These are phyloP conservation scores for Sapayoa aenigma DNA, from an alignment of 2,113 vertebrate genomes.

Conservation along the genomic window DNA sequence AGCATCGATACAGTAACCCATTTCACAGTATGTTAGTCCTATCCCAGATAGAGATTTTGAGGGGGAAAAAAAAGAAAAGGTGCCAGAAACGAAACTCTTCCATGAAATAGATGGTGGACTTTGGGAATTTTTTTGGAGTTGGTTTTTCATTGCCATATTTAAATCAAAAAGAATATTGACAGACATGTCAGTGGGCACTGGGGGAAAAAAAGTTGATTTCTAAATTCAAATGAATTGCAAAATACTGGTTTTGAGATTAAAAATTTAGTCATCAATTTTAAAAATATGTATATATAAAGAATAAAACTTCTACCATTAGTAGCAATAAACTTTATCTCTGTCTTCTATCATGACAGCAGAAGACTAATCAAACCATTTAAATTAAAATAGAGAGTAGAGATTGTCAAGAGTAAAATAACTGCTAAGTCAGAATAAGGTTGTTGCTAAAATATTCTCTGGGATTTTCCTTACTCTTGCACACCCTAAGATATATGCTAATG, in stretches of 20 bases:
- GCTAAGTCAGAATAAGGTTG: neutral
- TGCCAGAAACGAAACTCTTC: neutral
- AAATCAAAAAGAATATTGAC: neutral
- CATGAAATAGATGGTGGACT: neutral
- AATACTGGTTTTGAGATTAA: neutral
- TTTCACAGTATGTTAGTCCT: accelerated
- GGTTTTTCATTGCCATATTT: neutral
- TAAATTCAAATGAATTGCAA: neutral
- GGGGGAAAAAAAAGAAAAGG: neutral
- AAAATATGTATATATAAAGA: neutral
- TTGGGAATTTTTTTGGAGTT: neutral
- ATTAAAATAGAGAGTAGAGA: neutral
- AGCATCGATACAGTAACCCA: neutral
- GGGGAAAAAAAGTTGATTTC: neutral
- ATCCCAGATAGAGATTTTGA: neutral
- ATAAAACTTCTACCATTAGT: neutral
- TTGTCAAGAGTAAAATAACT: neutral
- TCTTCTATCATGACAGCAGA: neutral
- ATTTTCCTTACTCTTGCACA: neutral
- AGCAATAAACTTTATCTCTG: neutral
- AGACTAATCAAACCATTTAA: neutral
- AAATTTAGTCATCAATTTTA: neutral
- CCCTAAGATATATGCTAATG: neutral
- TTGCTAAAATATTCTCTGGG: neutral
- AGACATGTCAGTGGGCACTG: neutral